Evolutionary conservation across 2,797 vertebrate species (phyloP).

Genomic region (Labeo calbasu): DNA sequence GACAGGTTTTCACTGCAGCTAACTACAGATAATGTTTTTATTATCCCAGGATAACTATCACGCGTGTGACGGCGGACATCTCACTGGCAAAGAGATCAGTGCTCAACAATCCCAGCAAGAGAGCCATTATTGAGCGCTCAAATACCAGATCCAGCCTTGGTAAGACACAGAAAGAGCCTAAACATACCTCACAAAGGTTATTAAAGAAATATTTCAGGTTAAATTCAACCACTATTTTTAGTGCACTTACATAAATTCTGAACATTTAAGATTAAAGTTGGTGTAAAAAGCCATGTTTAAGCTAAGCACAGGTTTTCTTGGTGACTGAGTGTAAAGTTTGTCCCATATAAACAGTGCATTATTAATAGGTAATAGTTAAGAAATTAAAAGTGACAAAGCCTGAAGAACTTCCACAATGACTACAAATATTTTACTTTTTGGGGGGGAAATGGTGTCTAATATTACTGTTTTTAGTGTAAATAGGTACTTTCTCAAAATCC

Average conservation of each 20-base stretch:
- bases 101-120: constrained; percentile 97
- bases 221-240: background rate
- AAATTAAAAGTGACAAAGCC: background rate
- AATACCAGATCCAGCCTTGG: constrained; percentile 97
- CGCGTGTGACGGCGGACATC: constrained; percentile 97
- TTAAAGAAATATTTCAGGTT: background rate
- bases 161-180: constrained; percentile 69
- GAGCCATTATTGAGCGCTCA: constrained; percentile 95
- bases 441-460: background rate
- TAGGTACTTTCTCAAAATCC: too few species aligned
- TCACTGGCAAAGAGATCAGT: constrained; percentile 97
- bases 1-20: background rate
- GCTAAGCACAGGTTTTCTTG: background rate
- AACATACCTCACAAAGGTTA: background rate
- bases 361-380: too few species aligned
- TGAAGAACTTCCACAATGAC: background rate
- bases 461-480: too few species aligned
- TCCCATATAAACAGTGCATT: too few species aligned
- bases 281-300: background rate
- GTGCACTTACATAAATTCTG: background rate
- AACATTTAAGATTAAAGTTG: background rate
- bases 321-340: background rate
- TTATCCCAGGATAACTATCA: constrained; percentile 92
- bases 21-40: background rate
- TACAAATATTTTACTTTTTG: background rate